Evolutionary conservation across 2,888 invertebrate species (phyloP).

Genomic region (Sipha maydis): DNA sequence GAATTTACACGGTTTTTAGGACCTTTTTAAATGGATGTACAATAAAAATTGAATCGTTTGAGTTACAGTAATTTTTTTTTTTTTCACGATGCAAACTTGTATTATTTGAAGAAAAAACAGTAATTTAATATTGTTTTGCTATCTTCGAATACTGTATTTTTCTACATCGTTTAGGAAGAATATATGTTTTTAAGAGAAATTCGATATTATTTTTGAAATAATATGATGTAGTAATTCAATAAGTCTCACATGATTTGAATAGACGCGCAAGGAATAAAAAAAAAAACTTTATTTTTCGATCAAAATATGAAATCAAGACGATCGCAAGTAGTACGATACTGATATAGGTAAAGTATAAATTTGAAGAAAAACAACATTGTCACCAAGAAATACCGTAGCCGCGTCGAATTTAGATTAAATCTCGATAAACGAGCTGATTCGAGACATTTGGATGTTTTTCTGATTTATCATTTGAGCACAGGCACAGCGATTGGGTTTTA

Average conservation of each 20-base stretch:
- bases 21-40: background rate
- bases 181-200: background rate
- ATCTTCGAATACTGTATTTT: background rate
- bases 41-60: background rate
- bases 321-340: background rate
- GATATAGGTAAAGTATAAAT: too few relatives aligned
- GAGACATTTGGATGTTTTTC: too few relatives aligned
- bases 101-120: too few relatives aligned
- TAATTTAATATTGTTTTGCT: too few relatives aligned
- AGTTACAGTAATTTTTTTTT: background rate
- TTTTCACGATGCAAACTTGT: background rate
- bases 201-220: background rate
- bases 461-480: too few relatives aligned
- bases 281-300: background rate
- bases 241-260: background rate
- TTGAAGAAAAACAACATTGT: too few relatives aligned
- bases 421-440: too few relatives aligned
- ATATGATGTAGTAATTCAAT: background rate
- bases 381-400: too few relatives aligned
- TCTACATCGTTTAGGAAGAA: background rate
- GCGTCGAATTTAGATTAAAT: too few relatives aligned
- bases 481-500: too few relatives aligned
- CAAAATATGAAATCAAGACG: background rate
- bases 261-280: too few relatives aligned
- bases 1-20: background rate